Percentiles rank a stretch among this genome's conserved stretches.
These are phyloP conservation scores for Catagonus wagneri DNA, from an alignment of 2,113 vertebrate genomes.

Conservation along the genomic window DNA sequence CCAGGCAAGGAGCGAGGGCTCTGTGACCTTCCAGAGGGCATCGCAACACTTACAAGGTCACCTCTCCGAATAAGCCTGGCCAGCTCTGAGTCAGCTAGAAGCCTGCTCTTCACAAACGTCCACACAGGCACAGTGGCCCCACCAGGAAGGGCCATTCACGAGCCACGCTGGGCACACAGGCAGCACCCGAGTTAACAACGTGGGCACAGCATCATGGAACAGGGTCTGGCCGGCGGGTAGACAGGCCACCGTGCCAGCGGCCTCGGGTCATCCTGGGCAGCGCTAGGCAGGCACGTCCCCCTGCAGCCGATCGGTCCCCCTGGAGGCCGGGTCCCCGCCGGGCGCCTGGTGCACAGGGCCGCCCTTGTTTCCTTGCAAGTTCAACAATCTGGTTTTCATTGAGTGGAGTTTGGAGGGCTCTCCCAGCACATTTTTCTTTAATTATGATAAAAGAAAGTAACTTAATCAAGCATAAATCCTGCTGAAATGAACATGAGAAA, in stretches of 20 bases:
- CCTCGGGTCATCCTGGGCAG: neutral
- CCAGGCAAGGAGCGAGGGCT: neutral
- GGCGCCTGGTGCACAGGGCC: conserved; percentile 59
- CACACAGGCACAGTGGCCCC: conserved; percentile 58
- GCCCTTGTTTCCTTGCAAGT: conserved; percentile 82
- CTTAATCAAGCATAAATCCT: conserved; percentile 89
- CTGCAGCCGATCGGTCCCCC: neutral
- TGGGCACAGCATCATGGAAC: neutral
- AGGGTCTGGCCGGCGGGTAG: conserved; percentile 30
- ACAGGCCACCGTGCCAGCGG: conserved; percentile 4
- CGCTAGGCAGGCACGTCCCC: neutral
- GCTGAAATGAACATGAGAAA: conserved; percentile 84
- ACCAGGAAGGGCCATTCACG: conserved; percentile 53
- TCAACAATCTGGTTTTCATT: conserved; percentile 88
- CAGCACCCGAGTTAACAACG: neutral
- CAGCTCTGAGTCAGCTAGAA: conserved; percentile 44
- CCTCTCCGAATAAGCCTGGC: conserved; percentile 42
- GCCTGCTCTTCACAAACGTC: neutral
- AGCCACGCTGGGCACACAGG: conserved; percentile 47
- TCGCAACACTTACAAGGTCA: accelerated
- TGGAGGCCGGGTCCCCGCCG: neutral
- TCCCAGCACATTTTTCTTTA: conserved; percentile 88
- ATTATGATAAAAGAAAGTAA: conserved; percentile 92
- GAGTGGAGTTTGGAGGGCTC: conserved; percentile 77
- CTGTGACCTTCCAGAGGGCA: neutral